A percentile compares a stretch with the other conserved stretches of the same genome.
These are phyloP conservation scores for Campylomormyrus tamandua DNA, from an alignment of 2,113 vertebrate genomes.

Conservation along the genomic window DNA sequence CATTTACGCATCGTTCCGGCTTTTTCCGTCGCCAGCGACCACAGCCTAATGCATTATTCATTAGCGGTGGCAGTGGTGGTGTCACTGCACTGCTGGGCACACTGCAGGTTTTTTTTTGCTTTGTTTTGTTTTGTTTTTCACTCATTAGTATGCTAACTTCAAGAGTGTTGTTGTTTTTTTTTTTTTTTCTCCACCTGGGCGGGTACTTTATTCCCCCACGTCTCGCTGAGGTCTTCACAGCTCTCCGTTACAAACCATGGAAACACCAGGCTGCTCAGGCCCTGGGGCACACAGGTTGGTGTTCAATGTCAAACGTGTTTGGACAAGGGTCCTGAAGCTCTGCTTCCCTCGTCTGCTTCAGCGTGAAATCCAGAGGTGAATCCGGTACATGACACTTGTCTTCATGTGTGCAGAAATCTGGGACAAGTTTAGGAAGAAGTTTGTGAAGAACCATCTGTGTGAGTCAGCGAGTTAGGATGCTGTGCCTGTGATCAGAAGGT, in stretches of 20 bases:
- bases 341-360: neutral
- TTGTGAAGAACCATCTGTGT: neutral
- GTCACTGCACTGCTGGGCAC: neutral
- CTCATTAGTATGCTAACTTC: neutral
- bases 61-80: constrained; percentile 33
- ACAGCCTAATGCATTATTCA: constrained; percentile 58
- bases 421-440: neutral
- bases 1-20: constrained; percentile 55
- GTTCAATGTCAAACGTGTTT: neutral
- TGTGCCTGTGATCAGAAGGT: neutral
- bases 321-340: neutral
- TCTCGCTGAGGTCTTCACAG: neutral
- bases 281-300: neutral
- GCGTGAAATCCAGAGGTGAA: neutral
- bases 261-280: neutral
- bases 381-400: neutral
- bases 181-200: neutral
- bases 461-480: neutral
- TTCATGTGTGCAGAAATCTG: neutral
- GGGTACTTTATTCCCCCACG: neutral
- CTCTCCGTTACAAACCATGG: neutral
- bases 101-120: neutral
- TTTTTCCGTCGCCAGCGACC: constrained; percentile 44
- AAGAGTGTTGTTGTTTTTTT: neutral
- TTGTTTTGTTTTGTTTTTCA: neutral